Conservation (phyloP, 2,888 invertebrate genomes). For the Lasioglossum villosulum region DNA sequence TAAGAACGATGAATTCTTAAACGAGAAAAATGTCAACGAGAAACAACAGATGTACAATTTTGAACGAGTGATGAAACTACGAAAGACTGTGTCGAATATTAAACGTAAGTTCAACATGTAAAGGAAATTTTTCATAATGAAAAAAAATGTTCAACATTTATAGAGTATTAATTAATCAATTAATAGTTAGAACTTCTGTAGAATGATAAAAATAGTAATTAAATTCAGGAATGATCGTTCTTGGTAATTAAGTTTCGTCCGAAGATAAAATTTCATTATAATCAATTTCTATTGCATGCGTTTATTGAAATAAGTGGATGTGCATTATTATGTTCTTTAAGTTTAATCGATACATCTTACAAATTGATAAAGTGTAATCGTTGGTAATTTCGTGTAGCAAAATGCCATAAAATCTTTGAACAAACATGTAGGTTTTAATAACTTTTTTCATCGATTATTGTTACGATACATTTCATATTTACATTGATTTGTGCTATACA, state of each 20-base stretch:
- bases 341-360: slow-evolving; percentile 19
- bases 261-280: slow-evolving; percentile 11
- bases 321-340: slow-evolving; percentile 1
- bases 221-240: neutral
- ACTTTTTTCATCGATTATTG: slow-evolving; percentile 5
- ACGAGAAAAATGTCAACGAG: neutral
- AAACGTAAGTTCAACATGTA: neutral
- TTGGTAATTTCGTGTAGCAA: slow-evolving; percentile 16
- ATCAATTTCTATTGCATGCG: neutral
- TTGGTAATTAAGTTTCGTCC: neutral
- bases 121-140: neutral
- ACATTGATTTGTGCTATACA: slow-evolving; percentile 2
- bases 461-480: neutral
- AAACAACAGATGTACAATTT: neutral
- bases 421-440: slow-evolving; percentile 25
- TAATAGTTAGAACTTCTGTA: neutral
- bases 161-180: slow-evolving; percentile 5
- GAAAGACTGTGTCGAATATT: slow-evolving; percentile 4
- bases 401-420: slow-evolving; percentile 2
- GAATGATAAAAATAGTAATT: neutral
- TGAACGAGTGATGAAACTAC: neutral
- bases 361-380: slow-evolving; percentile 25
- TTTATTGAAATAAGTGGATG: slow-evolving; percentile 9
- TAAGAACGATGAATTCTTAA: slow-evolving; percentile 3
- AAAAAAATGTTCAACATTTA: neutral